Base-by-base conservation (phyloP, 2,888 invertebrate genomes). In the Hyposoter dolosus region DNA sequence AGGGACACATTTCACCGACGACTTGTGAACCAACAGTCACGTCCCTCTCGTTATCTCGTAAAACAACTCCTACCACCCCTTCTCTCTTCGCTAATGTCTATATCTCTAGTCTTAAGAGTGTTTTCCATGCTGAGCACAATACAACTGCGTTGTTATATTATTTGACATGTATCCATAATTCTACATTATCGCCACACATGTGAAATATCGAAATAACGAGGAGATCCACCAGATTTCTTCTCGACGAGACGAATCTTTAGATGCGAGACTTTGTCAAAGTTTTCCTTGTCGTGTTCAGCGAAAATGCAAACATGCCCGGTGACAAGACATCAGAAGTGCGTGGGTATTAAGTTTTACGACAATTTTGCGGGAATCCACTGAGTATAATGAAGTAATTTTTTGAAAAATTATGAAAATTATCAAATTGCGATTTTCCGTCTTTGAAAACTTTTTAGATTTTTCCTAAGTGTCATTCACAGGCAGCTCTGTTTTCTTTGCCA, bases 11-110 rank as follows among this genome's bases (percentile, higher is more conserved):
- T 75, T 40, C 75, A 76, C 47, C 56, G 82, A 68, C 75, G 82
- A 66, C 66, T 76, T 40, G 68, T 19, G 56, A 82, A 75, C 66
- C 77, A 86, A 75, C 78, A 81, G 78, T 75, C 77, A 66, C 83
- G 63, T 19, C 68, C 69, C 75, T 79, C 78, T 86, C 82, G 83
- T 86, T 84, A 86, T 81, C 81, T 86, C 86, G 83, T 86, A 86
- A 86, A 86, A 81, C 45, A 63, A 47, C 40, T 68, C 56, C 68
- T 68, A 12, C 65, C 43, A 17, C 45, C 35, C 32, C 72, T 43
- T 19, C 35, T 66, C 53, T 53, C 17, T 40, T 15, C 60, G 7
- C 47, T 43, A 35, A 19, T 53, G 71, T 65, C 45, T 63, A 60
- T 74, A 60, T 78, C 60, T 72, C 68, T 32, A 19, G 35, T 53